Evolutionary conservation across 2,113 vertebrate genomes (phyloP), one percentile per base, ranked within the genome.

Genomic region (Bothrops jararaca): DNA sequence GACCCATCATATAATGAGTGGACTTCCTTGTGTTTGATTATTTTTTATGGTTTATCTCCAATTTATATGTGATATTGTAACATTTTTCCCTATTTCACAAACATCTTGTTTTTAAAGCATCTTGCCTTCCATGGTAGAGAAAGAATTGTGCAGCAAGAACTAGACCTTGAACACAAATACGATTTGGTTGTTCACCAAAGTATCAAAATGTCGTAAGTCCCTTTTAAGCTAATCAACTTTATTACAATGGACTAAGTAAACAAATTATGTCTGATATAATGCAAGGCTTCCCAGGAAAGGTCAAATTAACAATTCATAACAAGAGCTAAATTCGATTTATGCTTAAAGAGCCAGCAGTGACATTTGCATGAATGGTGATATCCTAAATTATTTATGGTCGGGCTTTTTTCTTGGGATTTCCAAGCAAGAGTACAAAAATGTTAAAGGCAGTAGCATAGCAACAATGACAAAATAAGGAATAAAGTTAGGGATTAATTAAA

Each of bases 291-390:
- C 80, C 18, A 29, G 45, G 88, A 92, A 93, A 93, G 74, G 57
- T 92, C 90, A 95, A 96, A 94, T 94, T 96, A 95, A 89, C 50
- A 95, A 94, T 93, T 90, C 10, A 90, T 57, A 29, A 74, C 24
- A 90, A 22, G 88, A 95, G 92, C 52, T 22, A 10, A 91, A 0
- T 20, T 89, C 89, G 24, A 88, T 93, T 94, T 94, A 60, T 94
- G 48, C 34, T 95, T 93, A 85, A 93, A 80, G 90, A 94, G 92
- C 56, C 53, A 0, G 86, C 95, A n/a, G 74, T 80, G 89, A 50
- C 90, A 88, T 89, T 91, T 93, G 3, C 24, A 10, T 0, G 1
- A 91, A 45, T 1, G 48, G 42, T 50, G 22, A 39, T 42, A 88
- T 60, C 39, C 57, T 89, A 54, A 92, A 89, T 92, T 92, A 34